Conservation (phyloP, 2,113 vertebrate species). For the Actinemys pallida region DNA sequence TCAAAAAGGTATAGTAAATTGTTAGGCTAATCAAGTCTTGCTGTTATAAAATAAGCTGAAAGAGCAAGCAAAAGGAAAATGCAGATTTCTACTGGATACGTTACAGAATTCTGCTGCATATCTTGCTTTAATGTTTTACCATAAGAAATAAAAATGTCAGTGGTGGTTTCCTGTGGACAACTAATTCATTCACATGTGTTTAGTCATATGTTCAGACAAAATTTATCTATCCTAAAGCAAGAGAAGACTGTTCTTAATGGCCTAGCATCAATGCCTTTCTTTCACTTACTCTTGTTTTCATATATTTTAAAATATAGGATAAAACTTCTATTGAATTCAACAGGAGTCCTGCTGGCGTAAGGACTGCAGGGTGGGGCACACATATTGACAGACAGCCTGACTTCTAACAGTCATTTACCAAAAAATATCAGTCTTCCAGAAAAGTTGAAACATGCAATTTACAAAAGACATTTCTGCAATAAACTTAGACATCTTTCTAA, state of each 20-base stretch:
- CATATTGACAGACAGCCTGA: not conserved
- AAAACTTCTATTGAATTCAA: not conserved
- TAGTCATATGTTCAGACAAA: slow-evolving; percentile 16
- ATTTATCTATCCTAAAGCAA: not conserved
- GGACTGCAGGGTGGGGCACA: accelerated
- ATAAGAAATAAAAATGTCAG: not conserved
- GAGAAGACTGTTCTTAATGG: not conserved
- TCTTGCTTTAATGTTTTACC: not conserved
- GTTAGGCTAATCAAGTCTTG: not conserved
- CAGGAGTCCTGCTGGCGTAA: not conserved
- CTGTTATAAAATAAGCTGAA: not conserved
- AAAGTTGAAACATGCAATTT: not conserved
- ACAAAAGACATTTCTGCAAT: not conserved
- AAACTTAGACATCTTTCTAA: not conserved
- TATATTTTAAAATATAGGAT: not conserved
- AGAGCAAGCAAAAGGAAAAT: not conserved
- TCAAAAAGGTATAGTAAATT: not conserved
- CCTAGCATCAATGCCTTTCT: not conserved
- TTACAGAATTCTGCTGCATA: not conserved
- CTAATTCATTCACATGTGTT: not conserved
- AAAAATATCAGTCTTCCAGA: not conserved
- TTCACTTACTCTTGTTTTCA: not conserved
- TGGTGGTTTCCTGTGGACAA: not conserved
- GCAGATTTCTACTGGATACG: not conserved
- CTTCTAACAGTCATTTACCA: not conserved